Conservation (phyloP, 2,888 invertebrate genomes). For the Heliconius hortense region DNA sequence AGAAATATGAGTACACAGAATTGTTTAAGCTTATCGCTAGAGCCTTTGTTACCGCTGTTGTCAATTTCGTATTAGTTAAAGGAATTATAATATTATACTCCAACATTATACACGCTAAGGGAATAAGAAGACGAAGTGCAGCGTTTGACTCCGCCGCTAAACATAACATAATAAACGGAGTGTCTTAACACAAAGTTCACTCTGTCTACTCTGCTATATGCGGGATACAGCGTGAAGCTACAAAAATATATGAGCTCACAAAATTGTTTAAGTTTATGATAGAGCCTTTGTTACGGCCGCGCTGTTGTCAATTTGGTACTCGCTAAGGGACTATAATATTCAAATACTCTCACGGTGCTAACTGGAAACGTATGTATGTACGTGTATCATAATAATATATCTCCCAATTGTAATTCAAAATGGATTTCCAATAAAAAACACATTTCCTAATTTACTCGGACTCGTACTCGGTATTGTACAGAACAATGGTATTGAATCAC, state of each 20-base stretch:
- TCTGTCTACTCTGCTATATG: background rate
- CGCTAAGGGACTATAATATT: slow-evolving; percentile 53
- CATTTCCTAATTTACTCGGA: slow-evolving; percentile 79
- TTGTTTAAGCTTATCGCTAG: slow-evolving; percentile 39
- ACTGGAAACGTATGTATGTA: slow-evolving; percentile 68
- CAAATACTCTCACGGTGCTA: slow-evolving; percentile 68
- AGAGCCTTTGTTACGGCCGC: slow-evolving; percentile 41
- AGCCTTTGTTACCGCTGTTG: slow-evolving; percentile 42
- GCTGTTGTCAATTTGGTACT: slow-evolving; percentile 41
- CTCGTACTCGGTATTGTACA: slow-evolving; percentile 63
- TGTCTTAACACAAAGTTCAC: background rate
- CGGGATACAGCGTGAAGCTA: background rate
- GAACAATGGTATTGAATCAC: slow-evolving; percentile 78
- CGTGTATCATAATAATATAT: slow-evolving; percentile 64
- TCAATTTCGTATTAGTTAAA: slow-evolving; percentile 42
- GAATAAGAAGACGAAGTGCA: background rate
- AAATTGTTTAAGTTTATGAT: slow-evolving; percentile 40
- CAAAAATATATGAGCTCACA: slow-evolving; percentile 39
- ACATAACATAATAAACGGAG: background rate
- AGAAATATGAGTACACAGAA: slow-evolving; percentile 39
- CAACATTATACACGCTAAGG: background rate
- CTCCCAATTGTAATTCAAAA: slow-evolving; percentile 72
- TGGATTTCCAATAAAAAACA: slow-evolving; percentile 77
- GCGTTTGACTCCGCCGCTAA: background rate
- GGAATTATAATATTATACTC: slow-evolving; percentile 59